phyloP scores from a whole-genome alignment of 2,113 vertebrate species.

The Halcyon malimbica region DNA sequence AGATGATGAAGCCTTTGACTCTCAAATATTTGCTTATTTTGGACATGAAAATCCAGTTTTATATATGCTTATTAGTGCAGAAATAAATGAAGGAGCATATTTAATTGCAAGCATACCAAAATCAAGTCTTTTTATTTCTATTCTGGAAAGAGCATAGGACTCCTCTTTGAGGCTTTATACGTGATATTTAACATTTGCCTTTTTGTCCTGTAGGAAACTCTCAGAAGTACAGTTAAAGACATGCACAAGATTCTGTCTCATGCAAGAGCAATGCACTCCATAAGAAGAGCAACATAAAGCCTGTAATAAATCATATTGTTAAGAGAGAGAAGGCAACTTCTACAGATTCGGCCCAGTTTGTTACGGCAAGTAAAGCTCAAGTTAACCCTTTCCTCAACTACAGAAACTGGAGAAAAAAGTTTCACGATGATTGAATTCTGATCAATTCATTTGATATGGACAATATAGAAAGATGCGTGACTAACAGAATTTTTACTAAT shows the following conservation, averaged over 20 bases:
- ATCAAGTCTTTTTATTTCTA: not conserved
- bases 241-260: not conserved
- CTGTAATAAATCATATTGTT: not conserved
- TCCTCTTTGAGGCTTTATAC: not conserved
- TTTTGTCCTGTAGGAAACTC: not conserved
- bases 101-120: not conserved
- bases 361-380: not conserved
- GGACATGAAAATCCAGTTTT: not conserved
- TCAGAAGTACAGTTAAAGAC: not conserved
- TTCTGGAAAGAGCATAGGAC: not conserved
- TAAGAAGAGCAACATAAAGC: not conserved
- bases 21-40: not conserved
- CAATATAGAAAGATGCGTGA: rapidly evolving
- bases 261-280: rapidly evolving
- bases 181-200: not conserved
- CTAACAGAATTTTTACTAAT: not conserved
- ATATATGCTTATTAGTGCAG: not conserved
- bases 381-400: not conserved
- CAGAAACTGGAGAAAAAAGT: rapidly evolving
- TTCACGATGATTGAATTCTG: not conserved
- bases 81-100: not conserved
- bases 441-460: not conserved
- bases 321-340: not conserved
- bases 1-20: not conserved
- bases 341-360: not conserved